Evolutionary conservation across 2,113 vertebrate species (phyloP).

Genomic region (Aix galericulata): DNA sequence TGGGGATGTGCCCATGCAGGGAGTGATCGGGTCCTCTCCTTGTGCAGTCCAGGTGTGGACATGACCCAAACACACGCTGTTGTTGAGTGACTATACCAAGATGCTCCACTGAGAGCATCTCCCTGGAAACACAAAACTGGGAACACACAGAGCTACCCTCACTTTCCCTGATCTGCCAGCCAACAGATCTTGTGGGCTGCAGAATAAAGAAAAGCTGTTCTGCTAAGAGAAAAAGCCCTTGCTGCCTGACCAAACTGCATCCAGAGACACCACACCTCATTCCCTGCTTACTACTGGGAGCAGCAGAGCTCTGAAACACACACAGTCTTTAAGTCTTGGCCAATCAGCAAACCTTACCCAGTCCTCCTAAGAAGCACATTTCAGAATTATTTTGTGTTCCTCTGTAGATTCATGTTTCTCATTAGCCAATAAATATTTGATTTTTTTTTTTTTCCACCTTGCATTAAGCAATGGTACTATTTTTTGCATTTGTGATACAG

Average conservation of each 20-base stretch:
- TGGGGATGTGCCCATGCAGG: neutral
- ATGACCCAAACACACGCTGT: neutral
- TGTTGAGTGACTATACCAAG: neutral
- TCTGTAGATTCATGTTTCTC: conserved; percentile 34
- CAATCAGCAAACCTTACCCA: neutral
- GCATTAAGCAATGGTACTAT: neutral
- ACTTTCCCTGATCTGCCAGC: accelerated
- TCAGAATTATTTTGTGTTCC: neutral
- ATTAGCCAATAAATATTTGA: conserved; percentile 57
- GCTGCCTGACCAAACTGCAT: neutral
- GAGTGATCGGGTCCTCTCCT: neutral
- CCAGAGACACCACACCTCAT: accelerated
- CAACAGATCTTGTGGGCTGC: neutral
- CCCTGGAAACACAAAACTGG: neutral
- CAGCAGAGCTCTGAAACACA: neutral
- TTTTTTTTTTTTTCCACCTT: conserved; percentile 10
- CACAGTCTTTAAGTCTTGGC: neutral
- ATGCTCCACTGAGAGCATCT: neutral
- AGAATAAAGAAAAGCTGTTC: neutral
- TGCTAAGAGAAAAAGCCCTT: neutral
- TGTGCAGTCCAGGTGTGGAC: neutral
- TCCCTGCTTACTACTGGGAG: neutral
- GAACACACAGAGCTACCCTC: neutral
- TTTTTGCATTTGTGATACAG: conserved; percentile 35
- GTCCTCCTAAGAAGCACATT: neutral